Percentiles rank a stretch among this genome's conserved stretches.
Evolutionary conservation across 2,113 vertebrate species (phyloP).

Genomic region (Xyliphius kryptos): DNA sequence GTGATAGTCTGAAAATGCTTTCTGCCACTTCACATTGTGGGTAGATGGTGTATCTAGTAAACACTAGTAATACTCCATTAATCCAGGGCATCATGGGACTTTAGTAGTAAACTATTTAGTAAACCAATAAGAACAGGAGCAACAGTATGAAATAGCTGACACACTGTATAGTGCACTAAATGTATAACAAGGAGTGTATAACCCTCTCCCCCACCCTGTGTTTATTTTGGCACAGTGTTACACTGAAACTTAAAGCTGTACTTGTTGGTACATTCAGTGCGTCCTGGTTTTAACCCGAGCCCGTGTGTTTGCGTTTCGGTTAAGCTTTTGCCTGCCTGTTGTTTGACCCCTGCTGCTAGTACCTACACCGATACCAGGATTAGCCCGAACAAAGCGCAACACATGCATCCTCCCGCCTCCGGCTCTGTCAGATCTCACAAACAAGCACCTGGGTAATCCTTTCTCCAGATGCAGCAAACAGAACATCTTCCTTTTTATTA

Average conservation of each 20-base stretch:
- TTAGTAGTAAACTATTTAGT: too few relatives aligned
- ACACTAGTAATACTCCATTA: too few relatives aligned
- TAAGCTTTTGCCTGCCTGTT: conserved; percentile 2
- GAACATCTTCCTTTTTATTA: background rate
- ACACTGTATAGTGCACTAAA: too few relatives aligned
- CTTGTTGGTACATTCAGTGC: background rate
- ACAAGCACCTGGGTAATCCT: conserved; percentile 11
- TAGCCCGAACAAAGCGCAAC: conserved; percentile 7
- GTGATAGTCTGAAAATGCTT: too few relatives aligned
- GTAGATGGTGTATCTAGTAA: too few relatives aligned
- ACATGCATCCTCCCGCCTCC: background rate
- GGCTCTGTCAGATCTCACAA: background rate
- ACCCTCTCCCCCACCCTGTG: background rate
- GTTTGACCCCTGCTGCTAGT: conserved; percentile 11
- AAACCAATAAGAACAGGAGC: too few relatives aligned
- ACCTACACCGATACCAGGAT: conserved; percentile 3
- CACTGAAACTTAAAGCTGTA: background rate
- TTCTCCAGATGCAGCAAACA: conserved; percentile 11
- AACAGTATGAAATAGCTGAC: too few relatives aligned
- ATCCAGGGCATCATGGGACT: too few relatives aligned
- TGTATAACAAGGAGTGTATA: background rate
- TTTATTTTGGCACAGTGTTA: conserved; percentile 2
- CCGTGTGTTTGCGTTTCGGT: conserved; percentile 11
- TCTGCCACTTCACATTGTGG: too few relatives aligned
- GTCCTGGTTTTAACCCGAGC: conserved; percentile 1